Percentiles rank a stretch among this genome's conserved stretches.
Evolutionary conservation across 2,113 vertebrate species (phyloP).

Genomic region (Canis aureus): DNA sequence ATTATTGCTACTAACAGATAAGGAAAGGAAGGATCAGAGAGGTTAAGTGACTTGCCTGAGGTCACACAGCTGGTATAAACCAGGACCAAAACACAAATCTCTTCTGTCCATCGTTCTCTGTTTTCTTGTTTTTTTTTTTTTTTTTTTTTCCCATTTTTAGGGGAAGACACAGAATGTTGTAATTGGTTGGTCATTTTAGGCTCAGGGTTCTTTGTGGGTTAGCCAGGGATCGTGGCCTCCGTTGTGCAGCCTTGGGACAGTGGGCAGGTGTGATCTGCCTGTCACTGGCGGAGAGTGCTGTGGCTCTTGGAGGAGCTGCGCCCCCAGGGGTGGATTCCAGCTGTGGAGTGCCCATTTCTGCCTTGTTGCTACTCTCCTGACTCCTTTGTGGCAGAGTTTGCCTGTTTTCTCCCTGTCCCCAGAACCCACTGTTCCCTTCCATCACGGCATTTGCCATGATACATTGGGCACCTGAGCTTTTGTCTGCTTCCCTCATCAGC

Average conservation of each 20-base stretch:
- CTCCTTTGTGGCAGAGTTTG: neutral
- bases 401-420: neutral
- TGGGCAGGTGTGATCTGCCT: neutral
- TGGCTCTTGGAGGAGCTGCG: neutral
- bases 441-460: neutral
- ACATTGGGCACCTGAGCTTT: neutral
- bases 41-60: neutral
- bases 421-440: rapidly evolving
- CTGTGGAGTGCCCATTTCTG: rapidly evolving
- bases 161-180: neutral
- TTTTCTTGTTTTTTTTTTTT: neutral
- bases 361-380: neutral
- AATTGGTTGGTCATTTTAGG: neutral
- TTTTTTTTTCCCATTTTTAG: neutral
- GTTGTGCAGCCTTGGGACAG: neutral
- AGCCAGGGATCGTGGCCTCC: neutral
- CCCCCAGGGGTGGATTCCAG: neutral
- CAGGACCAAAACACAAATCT: neutral
- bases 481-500: neutral
- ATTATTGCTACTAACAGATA: neutral
- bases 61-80: neutral
- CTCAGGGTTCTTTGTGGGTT: neutral
- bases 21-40: neutral
- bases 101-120: neutral
- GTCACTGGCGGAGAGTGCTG: neutral